A percentile compares a stretch with the other conserved stretches of the same genome.
Evolutionary conservation across 2,113 vertebrate genomes (phyloP).

Genomic region (Tupaia chinensis): DNA sequence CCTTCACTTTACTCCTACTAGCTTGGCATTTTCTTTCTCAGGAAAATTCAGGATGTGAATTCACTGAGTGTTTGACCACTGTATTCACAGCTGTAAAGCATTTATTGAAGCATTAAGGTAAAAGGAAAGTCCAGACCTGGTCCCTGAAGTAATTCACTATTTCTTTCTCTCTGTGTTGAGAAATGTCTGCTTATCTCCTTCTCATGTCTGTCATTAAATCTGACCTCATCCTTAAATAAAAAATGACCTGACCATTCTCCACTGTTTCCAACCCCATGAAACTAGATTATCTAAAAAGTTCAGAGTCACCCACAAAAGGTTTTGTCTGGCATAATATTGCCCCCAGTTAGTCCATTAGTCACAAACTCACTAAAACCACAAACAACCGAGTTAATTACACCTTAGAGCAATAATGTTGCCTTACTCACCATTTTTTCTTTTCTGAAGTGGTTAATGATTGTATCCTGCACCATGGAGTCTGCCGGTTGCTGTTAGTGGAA

Average conservation of each 20-base stretch:
- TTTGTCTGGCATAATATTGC: neutral
- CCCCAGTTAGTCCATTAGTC: neutral
- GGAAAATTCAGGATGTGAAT: constrained; percentile 18
- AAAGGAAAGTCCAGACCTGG: constrained; percentile 34
- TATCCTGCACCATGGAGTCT: neutral
- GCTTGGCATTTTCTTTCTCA: constrained; percentile 41
- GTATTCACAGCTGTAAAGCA: constrained; percentile 23
- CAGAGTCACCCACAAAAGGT: neutral
- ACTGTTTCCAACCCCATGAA: constrained; percentile 8
- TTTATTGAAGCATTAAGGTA: neutral
- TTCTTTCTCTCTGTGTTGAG: constrained; percentile 33
- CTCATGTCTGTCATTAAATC: constrained; percentile 10
- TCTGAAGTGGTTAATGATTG: neutral
- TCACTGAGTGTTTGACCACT: constrained; percentile 13
- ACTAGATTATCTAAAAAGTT: neutral
- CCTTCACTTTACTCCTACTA: constrained; percentile 20
- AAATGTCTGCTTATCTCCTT: constrained; percentile 34
- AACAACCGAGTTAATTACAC: neutral
- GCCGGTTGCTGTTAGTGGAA: neutral
- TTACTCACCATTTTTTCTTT: neutral
- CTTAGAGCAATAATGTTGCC: neutral
- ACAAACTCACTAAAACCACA: constrained; percentile 37
- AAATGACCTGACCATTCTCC: neutral
- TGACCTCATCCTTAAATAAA: constrained; percentile 27
- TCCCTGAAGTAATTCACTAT: constrained; percentile 18